Conservation (phyloP, 2,797 vertebrate genomes). For the Sebastes steindachneri region DNA sequence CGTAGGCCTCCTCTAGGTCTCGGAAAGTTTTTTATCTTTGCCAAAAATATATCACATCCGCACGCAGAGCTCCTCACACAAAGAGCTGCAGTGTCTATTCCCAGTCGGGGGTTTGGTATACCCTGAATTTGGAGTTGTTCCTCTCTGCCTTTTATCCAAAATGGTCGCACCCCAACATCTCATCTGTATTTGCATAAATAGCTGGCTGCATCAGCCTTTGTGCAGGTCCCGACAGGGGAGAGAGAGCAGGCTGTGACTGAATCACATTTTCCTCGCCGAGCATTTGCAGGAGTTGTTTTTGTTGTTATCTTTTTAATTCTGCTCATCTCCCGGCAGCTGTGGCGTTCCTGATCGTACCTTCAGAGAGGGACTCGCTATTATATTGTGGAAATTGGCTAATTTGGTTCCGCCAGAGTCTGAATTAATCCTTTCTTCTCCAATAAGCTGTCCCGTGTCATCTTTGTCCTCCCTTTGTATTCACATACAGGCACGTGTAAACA, state of each 20-base stretch:
- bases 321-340: slow-evolving; percentile 45
- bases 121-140: slow-evolving; percentile 39
- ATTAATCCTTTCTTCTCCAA: slow-evolving; percentile 35
- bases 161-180: slow-evolving; percentile 47
- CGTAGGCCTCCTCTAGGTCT: not conserved
- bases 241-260: slow-evolving; percentile 58
- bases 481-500: not conserved
- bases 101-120: slow-evolving; percentile 21
- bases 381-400: slow-evolving; percentile 41
- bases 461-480: slow-evolving; percentile 9
- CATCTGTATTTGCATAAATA: slow-evolving; percentile 71
- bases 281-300: slow-evolving; percentile 43
- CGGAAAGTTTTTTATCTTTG: not conserved
- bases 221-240: slow-evolving; percentile 47
- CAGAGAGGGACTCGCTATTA: slow-evolving; percentile 19
- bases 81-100: slow-evolving; percentile 24
- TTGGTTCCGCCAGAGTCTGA: slow-evolving; percentile 29
- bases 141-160: slow-evolving; percentile 57
- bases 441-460: slow-evolving; percentile 10
- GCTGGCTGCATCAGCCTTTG: slow-evolving; percentile 53
- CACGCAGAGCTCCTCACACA: slow-evolving; percentile 13
- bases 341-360: slow-evolving; percentile 25
- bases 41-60: slow-evolving; percentile 16
- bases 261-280: slow-evolving; percentile 50
- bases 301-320: slow-evolving; percentile 57